A percentile compares a stretch with the other conserved stretches of the same genome.
phyloP scores from a whole-genome alignment of 2,113 vertebrate genomes.

The Sturnira hondurensis region DNA sequence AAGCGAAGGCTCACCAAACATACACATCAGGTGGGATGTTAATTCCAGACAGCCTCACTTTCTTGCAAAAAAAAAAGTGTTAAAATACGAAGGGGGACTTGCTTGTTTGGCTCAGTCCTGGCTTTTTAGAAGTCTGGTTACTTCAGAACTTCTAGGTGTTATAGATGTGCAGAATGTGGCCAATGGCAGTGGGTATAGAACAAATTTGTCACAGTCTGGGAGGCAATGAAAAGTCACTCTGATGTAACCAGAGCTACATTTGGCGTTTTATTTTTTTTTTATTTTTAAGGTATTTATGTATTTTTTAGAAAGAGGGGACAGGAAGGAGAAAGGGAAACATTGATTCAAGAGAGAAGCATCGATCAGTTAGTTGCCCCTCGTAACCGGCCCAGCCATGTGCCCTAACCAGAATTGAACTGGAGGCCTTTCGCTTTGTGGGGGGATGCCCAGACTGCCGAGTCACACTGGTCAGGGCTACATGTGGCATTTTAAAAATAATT shows the following conservation, averaged over 20 bases:
- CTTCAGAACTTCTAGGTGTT: not conserved
- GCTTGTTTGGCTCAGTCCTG: not conserved
- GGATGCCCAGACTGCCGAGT: too few relatives aligned
- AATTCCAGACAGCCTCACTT: not conserved
- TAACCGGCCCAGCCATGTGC: too few relatives aligned
- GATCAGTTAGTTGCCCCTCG: too few relatives aligned
- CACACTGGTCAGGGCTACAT: too few relatives aligned
- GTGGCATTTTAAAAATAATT: slow-evolving; percentile 23
- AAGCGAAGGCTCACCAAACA: not conserved
- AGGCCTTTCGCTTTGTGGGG: too few relatives aligned
- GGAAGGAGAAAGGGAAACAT: too few relatives aligned
- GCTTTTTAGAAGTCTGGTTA: not conserved
- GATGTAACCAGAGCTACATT: not conserved
- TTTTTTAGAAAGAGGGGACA: too few relatives aligned
- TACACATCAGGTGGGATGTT: not conserved
- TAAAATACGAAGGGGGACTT: not conserved
- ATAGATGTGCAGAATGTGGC: not conserved
- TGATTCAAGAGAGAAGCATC: too few relatives aligned
- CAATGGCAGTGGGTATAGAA: not conserved
- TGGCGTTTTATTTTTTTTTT: not conserved
- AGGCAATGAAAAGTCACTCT: not conserved
- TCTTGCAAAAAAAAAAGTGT: not conserved
- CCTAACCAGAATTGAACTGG: too few relatives aligned
- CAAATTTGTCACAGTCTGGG: not conserved
- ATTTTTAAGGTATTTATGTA: too few relatives aligned